phyloP scores from a whole-genome alignment of 2,113 vertebrate species.

The Brienomyrus brachyistius region DNA sequence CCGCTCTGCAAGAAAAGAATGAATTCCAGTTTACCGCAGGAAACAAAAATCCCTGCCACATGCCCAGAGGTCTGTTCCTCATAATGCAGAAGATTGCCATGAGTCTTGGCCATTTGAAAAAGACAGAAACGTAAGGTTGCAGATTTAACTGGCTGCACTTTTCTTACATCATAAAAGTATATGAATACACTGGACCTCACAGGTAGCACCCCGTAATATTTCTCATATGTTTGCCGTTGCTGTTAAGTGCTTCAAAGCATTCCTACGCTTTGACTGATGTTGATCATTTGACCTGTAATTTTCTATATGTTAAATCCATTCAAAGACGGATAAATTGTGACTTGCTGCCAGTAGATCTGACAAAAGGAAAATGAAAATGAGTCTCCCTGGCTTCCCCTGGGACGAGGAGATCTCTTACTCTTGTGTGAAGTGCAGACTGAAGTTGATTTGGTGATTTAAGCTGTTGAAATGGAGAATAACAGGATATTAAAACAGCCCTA shows the following conservation, averaged over 20 bases:
- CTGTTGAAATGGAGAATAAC: slow-evolving; percentile 25
- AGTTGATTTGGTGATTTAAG: not conserved
- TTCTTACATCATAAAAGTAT: slow-evolving; percentile 31
- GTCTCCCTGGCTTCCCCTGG: not conserved
- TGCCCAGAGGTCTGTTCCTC: slow-evolving; percentile 52
- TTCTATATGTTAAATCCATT: slow-evolving; percentile 29
- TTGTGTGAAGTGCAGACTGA: slow-evolving; percentile 7
- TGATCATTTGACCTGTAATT: slow-evolving; percentile 30
- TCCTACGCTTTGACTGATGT: slow-evolving; percentile 32
- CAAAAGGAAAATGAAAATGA: not conserved
- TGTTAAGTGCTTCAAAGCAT: slow-evolving; percentile 38
- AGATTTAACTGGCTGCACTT: slow-evolving; percentile 26
- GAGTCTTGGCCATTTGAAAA: slow-evolving; percentile 43
- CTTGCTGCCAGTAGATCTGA: slow-evolving; percentile 15
- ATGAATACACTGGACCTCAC: slow-evolving; percentile 23
- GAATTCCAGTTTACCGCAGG: slow-evolving; percentile 46
- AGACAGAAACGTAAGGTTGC: slow-evolving; percentile 24
- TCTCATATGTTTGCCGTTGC: slow-evolving; percentile 20
- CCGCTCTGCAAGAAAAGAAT: slow-evolving; percentile 38
- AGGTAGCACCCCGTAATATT: slow-evolving; percentile 17
- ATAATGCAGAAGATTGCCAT: slow-evolving; percentile 40
- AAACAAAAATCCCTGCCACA: slow-evolving; percentile 49
- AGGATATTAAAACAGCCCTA: slow-evolving; percentile 43
- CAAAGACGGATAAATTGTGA: slow-evolving; percentile 23
- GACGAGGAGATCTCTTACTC: not conserved